Base-by-base conservation (phyloP, 2,888 invertebrate species). In the Parnassius smintheus region DNA sequence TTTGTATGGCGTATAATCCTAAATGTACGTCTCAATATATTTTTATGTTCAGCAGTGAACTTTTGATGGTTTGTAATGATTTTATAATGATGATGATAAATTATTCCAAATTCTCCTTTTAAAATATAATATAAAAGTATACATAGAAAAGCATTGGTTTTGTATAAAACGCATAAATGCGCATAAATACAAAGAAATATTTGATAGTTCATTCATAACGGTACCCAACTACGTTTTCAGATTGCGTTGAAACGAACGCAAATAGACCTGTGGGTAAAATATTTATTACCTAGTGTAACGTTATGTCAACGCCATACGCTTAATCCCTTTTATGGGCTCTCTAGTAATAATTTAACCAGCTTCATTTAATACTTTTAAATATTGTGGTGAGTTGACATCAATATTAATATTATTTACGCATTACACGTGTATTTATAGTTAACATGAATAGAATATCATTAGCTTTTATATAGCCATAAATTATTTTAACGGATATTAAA, bases 251-350 rank as follows among this genome's bases (percentile, higher is more conserved):
- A 63, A 63, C 61, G 61, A 51, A 61, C 61, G 51, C 56, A 61
- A 61, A 61, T 61, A 61, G 62, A 56, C 56, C 56, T 56, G 54
- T 62, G 58, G 57, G 55, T 61, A 42, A 52, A 61, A 62, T 66
- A 61, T 66, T 66, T 66, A 64, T 61, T 63, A 63, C 55, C 52
- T 57, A 74, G 70, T 75, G 78, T 77, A 75, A 76, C 77, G 73
- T 75, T 76, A 72, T 81, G 85, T 85, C 86, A 85, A 78, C 85
- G 80, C 73, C 69, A 71, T 74, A 70, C 75, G 66, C 71, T 75
- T 85, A 86, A 85, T 84, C 86, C 84, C 78, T 70, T 82, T 85
- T 83, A 86, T 82, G 82, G 78, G 68, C 68, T 64, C 66, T 64
- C 66, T 64, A 69, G 82, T 48, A 62, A 57, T 81, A 86, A 85